A percentile compares a stretch with the other conserved stretches of the same genome.
Conservation (phyloP, 1,140 invertebrate species). For the Steinernema khuongi region DNA sequence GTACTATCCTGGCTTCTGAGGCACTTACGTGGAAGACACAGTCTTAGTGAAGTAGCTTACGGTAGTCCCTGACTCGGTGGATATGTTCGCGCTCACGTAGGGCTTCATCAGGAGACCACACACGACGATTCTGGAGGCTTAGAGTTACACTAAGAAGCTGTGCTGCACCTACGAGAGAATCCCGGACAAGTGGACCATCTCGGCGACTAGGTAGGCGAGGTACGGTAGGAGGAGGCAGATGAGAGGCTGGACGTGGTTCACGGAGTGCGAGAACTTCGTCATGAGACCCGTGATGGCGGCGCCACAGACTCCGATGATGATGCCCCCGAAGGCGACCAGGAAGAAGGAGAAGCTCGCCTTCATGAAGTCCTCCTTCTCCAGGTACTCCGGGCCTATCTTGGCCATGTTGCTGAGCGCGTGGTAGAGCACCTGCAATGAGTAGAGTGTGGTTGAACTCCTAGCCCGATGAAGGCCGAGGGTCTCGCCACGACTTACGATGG, state of each 20-base stretch:
- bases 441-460: no score
- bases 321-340: constrained; percentile 44
- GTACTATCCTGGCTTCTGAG: constrained; percentile 19
- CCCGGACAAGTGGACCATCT: constrained; percentile 39
- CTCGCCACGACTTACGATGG: constrained; percentile 74
- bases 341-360: constrained; percentile 41
- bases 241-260: constrained; percentile 37
- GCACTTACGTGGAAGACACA: constrained; percentile 43
- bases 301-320: constrained; percentile 42
- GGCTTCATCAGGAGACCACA: constrained; percentile 99
- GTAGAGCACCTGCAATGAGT: constrained; percentile 41
- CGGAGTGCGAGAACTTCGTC: constrained; percentile 36
- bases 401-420: constrained; percentile 45
- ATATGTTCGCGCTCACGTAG: constrained; percentile 96
- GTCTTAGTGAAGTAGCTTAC: constrained; percentile 82
- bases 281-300: constrained; percentile 44
- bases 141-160: background rate
- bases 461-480: background rate
- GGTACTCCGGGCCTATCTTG: constrained; percentile 40
- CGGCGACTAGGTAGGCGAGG: constrained; percentile 35
- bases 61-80: constrained; percentile 91
- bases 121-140: constrained; percentile 76
- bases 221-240: constrained; percentile 37
- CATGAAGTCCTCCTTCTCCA: constrained; percentile 44
- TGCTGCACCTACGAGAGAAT: constrained; percentile 30